Conservation (phyloP, 2,797 vertebrate genomes). For the Psittacula derbiana region DNA sequence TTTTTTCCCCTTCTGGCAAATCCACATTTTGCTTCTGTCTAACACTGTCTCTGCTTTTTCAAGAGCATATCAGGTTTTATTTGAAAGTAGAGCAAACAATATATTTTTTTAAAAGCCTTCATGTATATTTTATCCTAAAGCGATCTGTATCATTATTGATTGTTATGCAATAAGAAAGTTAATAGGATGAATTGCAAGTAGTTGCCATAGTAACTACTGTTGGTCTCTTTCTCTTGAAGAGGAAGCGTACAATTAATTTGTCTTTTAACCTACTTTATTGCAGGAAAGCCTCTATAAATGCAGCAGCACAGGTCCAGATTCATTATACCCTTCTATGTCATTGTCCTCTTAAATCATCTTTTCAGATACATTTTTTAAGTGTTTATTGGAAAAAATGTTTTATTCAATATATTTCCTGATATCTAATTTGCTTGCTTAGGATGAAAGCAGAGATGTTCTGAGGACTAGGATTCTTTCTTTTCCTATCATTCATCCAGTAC, state of each 20-base stretch:
- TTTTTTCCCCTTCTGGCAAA: neutral
- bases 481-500: neutral
- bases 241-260: slow-evolving; percentile 70
- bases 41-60: slow-evolving; percentile 42
- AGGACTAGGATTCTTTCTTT: neutral
- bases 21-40: neutral
- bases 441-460: neutral
- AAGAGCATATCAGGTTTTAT: slow-evolving; percentile 48
- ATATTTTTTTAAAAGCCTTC: slow-evolving; percentile 51
- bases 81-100: slow-evolving; percentile 66
- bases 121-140: slow-evolving; percentile 73
- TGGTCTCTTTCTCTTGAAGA: slow-evolving; percentile 56
- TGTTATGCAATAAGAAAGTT: slow-evolving; percentile 72
- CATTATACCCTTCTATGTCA: slow-evolving; percentile 43
- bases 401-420: neutral
- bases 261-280: slow-evolving; percentile 71
- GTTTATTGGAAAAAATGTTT: slow-evolving; percentile 51
- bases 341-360: slow-evolving; percentile 43
- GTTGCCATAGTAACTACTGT: slow-evolving; percentile 74
- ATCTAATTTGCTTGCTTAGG: neutral
- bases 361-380: neutral
- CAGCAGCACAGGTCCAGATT: slow-evolving; percentile 16
- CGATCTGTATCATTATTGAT: slow-evolving; percentile 70
- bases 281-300: slow-evolving; percentile 38
- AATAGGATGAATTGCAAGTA: slow-evolving; percentile 70